These are phyloP conservation scores for Calameuta idolon DNA, from an alignment of 2,888 invertebrate species.

Conservation along the genomic window DNA sequence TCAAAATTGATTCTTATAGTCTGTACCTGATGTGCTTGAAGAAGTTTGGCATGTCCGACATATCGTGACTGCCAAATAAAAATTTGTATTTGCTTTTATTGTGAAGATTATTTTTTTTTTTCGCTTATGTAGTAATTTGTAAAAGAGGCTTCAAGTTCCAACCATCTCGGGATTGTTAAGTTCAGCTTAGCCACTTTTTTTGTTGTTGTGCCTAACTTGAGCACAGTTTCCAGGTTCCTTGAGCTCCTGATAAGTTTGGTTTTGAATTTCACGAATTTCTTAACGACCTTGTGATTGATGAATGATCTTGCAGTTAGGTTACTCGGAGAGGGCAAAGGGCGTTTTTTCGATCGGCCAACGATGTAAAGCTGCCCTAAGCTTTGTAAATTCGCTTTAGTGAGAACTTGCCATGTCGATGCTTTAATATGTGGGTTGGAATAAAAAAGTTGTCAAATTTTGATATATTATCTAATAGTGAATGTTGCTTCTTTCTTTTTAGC, in stretches of 20 bases:
- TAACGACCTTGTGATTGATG: not conserved
- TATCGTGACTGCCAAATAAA: not conserved
- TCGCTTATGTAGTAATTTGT: too few relatives aligned
- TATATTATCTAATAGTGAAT: not conserved
- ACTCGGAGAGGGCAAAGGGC: not conserved
- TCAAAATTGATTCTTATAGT: not conserved
- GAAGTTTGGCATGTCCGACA: not conserved
- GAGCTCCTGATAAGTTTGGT: not conserved
- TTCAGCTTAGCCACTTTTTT: not conserved
- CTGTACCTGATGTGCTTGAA: not conserved
- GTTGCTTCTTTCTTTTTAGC: not conserved
- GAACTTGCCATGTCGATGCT: not conserved
- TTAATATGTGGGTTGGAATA: not conserved
- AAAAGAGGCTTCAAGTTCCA: not conserved
- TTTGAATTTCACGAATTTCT: not conserved
- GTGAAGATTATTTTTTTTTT: not conserved
- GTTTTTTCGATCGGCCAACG: not conserved
- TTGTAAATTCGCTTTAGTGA: not conserved
- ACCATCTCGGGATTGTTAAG: not conserved
- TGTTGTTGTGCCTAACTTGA: not conserved
- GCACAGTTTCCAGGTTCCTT: not conserved
- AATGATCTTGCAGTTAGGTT: not conserved
- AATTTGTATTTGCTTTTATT: not conserved
- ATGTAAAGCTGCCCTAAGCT: not conserved
- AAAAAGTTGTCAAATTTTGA: not conserved